Evolutionary conservation across 2,113 vertebrate genomes (phyloP).

Genomic region (Saguinus midas): DNA sequence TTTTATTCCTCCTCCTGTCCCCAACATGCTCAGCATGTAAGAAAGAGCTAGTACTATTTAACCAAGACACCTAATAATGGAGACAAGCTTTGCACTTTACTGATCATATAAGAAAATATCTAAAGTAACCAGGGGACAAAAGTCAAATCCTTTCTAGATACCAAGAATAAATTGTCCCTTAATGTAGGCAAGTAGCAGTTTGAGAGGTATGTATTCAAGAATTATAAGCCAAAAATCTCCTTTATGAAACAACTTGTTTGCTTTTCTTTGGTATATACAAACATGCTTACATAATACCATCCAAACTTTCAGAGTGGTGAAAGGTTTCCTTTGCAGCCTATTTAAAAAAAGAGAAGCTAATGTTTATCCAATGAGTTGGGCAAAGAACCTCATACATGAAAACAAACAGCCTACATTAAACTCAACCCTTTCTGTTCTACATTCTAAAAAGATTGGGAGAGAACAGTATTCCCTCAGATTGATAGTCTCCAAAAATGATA

Average conservation of each 20-base stretch:
- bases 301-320: neutral
- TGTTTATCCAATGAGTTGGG: neutral
- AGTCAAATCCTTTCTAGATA: neutral
- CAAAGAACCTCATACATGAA: neutral
- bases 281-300: neutral
- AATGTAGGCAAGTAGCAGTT: neutral
- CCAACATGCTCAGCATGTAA: neutral
- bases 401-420: neutral
- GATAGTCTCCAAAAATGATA: neutral
- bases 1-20: neutral
- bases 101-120: neutral
- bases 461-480: neutral
- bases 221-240: neutral
- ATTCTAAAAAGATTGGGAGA: neutral
- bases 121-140: neutral
- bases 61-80: neutral
- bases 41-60: neutral
- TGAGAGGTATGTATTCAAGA: neutral
- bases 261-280: neutral
- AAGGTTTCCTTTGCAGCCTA: constrained; percentile 1
- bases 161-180: neutral
- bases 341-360: neutral
- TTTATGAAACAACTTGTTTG: constrained; percentile 10
- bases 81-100: neutral
- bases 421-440: neutral